These are phyloP conservation scores for Stylophora pistillata DNA, from an alignment of 64 coral and sea anemone genomes.

Conservation along the genomic window DNA sequence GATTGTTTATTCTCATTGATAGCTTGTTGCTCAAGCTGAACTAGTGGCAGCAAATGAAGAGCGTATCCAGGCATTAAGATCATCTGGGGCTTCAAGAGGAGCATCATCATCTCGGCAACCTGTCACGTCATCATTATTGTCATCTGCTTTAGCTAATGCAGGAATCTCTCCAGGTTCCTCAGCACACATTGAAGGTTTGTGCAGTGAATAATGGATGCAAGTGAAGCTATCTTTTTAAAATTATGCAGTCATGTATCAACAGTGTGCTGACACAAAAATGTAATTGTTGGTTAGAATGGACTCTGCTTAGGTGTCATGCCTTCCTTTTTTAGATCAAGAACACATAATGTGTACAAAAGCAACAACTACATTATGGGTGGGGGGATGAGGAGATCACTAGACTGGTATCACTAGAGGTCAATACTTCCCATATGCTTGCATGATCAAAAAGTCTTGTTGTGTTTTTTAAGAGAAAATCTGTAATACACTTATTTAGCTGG, in stretches of 20 bases:
- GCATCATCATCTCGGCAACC: conserved; percentile 2
- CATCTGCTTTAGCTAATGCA: conserved; percentile 82
- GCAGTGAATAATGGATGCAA: not conserved
- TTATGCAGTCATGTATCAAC: not conserved
- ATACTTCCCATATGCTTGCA: too few relatives aligned
- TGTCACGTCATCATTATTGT: conserved; percentile 78
- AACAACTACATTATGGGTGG: too few relatives aligned
- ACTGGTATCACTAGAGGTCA: too few relatives aligned
- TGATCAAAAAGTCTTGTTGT: not conserved
- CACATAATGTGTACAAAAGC: too few relatives aligned
- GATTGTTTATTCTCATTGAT: not conserved
- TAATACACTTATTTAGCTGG: conserved; percentile 15
- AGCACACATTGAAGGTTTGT: conserved; percentile 49
- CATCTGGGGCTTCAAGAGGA: not conserved
- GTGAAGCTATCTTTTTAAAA: not conserved
- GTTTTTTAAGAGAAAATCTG: not conserved
- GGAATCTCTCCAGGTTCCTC: conserved; percentile 49
- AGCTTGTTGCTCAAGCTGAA: conserved; percentile 87
- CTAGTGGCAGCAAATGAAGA: conserved; percentile 86
- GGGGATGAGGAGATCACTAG: too few relatives aligned
- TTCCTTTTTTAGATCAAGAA: too few relatives aligned
- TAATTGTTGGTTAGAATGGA: too few relatives aligned
- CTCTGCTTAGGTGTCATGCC: too few relatives aligned
- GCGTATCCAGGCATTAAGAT: conserved; percentile 71
- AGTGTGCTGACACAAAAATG: too few relatives aligned